Conservation (phyloP, 2,888 invertebrate species). For the Nemoura dubitans region DNA sequence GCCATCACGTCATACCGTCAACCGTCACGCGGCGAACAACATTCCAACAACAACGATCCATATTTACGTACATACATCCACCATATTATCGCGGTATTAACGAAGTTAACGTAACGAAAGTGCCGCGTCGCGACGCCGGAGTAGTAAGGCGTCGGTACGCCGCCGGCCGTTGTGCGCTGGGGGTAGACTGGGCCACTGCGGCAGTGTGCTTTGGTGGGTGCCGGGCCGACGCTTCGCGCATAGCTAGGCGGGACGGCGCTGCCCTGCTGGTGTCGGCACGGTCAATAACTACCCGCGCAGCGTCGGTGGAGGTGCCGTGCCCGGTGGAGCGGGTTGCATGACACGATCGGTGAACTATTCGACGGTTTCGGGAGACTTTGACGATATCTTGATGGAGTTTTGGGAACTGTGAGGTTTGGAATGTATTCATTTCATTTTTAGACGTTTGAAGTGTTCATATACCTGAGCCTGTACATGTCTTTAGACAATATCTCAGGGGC, state of each 20-base stretch:
- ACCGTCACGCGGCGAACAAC: background rate
- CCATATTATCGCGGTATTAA: too few species aligned
- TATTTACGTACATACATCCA: too few species aligned
- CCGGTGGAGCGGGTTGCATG: background rate
- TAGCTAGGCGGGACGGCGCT: background rate
- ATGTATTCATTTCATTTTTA: background rate
- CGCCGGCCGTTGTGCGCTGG: background rate
- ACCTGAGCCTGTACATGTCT: too few species aligned
- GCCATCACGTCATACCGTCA: background rate
- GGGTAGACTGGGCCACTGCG: background rate
- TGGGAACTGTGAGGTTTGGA: background rate
- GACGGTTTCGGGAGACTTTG: background rate
- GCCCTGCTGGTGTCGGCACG: background rate
- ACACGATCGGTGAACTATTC: background rate
- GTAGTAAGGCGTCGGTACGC: constrained; percentile 1
- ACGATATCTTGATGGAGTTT: background rate
- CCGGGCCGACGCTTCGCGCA: background rate
- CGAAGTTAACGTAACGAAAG: background rate
- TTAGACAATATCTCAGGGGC: too few species aligned
- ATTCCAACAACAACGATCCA: too few species aligned
- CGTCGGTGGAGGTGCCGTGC: too few species aligned
- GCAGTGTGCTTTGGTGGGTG: background rate
- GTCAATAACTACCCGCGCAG: background rate
- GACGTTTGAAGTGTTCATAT: too few species aligned
- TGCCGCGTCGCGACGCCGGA: background rate